Conservation (phyloP, 2,797 vertebrate genomes). For the Sebastes oblongus region DNA sequence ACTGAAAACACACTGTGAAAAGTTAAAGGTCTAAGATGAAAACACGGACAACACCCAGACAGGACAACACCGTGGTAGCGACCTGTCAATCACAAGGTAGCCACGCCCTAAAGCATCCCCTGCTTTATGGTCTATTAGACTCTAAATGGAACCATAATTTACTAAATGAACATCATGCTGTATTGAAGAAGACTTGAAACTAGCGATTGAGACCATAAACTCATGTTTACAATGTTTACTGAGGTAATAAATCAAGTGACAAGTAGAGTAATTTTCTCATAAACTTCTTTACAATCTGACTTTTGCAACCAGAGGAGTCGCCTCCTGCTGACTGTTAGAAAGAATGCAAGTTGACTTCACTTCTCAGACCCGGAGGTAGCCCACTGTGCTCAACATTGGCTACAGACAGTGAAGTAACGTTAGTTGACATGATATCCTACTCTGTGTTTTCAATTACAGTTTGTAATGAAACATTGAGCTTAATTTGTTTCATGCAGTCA, state of each 20-base stretch:
- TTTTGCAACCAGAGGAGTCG: background rate
- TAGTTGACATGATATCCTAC: background rate
- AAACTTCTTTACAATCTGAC: background rate
- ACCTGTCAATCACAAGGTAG: too few relatives aligned
- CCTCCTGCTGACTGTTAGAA: background rate
- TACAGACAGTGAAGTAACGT: background rate
- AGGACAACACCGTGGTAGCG: too few relatives aligned
- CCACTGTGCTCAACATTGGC: background rate
- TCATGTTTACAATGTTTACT: background rate
- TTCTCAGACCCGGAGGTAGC: background rate
- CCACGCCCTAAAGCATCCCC: too few relatives aligned
- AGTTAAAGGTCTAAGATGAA: too few relatives aligned
- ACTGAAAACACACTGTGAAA: too few relatives aligned
- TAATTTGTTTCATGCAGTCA: background rate
- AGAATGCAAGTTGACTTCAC: background rate
- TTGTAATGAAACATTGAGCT: background rate
- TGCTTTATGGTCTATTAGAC: too few relatives aligned
- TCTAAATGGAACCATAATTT: too few relatives aligned
- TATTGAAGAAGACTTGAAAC: background rate
- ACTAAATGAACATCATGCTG: too few relatives aligned
- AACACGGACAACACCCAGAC: too few relatives aligned
- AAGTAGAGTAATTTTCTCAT: rapidly evolving
- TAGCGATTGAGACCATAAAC: background rate
- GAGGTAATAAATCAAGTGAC: background rate
- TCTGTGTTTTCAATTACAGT: background rate